phyloP scores from a whole-genome alignment of 64 coral and sea anemone species.

The Montipora cactus region DNA sequence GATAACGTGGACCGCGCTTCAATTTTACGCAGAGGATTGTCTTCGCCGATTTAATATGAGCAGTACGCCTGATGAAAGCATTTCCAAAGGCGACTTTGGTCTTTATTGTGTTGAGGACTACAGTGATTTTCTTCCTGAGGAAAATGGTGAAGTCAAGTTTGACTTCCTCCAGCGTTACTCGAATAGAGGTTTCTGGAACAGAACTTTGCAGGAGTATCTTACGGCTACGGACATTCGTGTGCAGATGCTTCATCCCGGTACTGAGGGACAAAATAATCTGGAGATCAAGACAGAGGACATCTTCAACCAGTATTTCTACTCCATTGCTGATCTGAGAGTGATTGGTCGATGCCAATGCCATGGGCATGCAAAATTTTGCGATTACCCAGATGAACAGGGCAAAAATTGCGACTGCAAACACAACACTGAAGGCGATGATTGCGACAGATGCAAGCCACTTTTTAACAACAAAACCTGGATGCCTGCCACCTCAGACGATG shows the following conservation, averaged over 20 bases:
- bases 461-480: conserved; percentile 92
- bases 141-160: conserved; percentile 73
- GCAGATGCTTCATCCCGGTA: conserved; percentile 75
- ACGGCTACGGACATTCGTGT: conserved; percentile 84
- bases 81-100: conserved; percentile 10
- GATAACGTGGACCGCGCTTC: conserved; percentile 64
- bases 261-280: conserved; percentile 49
- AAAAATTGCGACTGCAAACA: conserved; percentile 78
- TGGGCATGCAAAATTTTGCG: conserved; percentile 84
- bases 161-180: conserved; percentile 79
- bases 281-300: conserved; percentile 30
- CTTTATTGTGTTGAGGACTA: conserved; percentile 80
- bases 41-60: conserved; percentile 19
- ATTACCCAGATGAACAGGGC: conserved; percentile 28
- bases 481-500: conserved; percentile 65
- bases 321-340: conserved; percentile 75
- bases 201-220: conserved; percentile 68
- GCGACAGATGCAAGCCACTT: conserved; percentile 88
- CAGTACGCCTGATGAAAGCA: conserved; percentile 18
- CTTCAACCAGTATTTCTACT: conserved; percentile 82
- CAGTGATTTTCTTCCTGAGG: conserved; percentile 48
- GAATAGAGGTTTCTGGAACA: conserved; percentile 65
- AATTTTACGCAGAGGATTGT: conserved; percentile 89
- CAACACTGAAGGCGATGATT: conserved; percentile 85
- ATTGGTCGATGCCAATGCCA: conserved; percentile 86